Conservation (phyloP, 1,140 invertebrate genomes). For the Drosophila ironensis region DNA sequence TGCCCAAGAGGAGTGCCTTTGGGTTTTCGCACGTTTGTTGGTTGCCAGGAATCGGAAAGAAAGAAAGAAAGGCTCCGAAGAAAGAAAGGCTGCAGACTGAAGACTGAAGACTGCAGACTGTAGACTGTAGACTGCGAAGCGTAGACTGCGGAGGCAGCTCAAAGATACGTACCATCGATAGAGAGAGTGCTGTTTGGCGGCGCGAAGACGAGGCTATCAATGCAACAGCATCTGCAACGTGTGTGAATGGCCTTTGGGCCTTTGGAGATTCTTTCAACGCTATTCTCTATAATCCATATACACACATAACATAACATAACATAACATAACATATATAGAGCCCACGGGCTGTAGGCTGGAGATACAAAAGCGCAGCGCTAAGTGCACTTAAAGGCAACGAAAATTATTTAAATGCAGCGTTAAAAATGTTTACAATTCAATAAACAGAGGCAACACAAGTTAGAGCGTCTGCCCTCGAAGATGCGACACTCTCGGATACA, state of each 20-base stretch:
- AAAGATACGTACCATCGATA: slow-evolving; percentile 40
- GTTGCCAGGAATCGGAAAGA: background rate
- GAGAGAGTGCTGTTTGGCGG: slow-evolving; percentile 18
- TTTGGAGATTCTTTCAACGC: slow-evolving; percentile 21
- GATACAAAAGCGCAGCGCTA: slow-evolving; percentile 10
- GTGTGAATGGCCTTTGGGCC: slow-evolving; percentile 51
- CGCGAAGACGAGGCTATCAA: slow-evolving; percentile 17
- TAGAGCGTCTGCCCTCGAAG: slow-evolving; percentile 25
- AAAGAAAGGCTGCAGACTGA: too few relatives aligned
- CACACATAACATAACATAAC: too few relatives aligned
- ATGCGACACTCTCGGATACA: slow-evolving; percentile 29
- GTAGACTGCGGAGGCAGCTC: background rate
- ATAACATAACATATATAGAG: too few relatives aligned
- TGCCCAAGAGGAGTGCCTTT: too few relatives aligned
- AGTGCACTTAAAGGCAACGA: slow-evolving; percentile 43
- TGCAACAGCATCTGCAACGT: slow-evolving; percentile 41
- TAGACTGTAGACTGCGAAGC: background rate
- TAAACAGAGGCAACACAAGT: slow-evolving; percentile 55
- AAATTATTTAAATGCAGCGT: slow-evolving; percentile 74
- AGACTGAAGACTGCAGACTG: background rate
- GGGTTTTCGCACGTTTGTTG: slow-evolving; percentile 62
- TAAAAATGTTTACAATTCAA: slow-evolving; percentile 79
- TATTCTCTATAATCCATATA: slow-evolving; percentile 15
- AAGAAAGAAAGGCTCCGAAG: too few relatives aligned
- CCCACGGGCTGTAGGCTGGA: too few relatives aligned